Conservation (phyloP, 2,797 vertebrate genomes). For the Acipenser oxyrinchus region DNA sequence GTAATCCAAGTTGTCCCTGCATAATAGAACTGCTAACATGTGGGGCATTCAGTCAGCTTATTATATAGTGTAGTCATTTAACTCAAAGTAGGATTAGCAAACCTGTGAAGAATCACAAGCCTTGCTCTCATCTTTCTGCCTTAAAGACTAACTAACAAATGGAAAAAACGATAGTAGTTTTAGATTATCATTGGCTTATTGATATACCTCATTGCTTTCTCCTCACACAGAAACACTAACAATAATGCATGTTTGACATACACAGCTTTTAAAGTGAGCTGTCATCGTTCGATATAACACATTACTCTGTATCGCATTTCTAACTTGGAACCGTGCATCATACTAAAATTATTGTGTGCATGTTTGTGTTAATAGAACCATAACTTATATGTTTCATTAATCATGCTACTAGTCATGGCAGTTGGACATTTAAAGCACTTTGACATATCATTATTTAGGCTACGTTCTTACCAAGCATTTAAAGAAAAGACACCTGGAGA, state of each 20-base stretch:
- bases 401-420: not conserved
- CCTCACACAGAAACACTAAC: not conserved
- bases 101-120: not conserved
- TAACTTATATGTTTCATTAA: too few relatives aligned
- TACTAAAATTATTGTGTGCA: not conserved
- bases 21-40: too few relatives aligned
- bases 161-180: not conserved
- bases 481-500: too few relatives aligned
- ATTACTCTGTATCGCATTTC: not conserved
- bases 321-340: not conserved
- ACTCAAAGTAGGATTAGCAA: too few relatives aligned
- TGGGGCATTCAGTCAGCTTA: too few relatives aligned
- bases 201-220: not conserved
- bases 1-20: too few relatives aligned
- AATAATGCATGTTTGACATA: not conserved
- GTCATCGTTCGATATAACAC: too few relatives aligned
- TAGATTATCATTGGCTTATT: not conserved
- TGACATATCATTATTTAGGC: constrained; percentile 6
- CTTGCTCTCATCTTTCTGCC: not conserved
- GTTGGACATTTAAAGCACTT: constrained; percentile 7
- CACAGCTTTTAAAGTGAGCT: not conserved
- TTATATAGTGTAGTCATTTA: too few relatives aligned
- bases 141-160: not conserved
- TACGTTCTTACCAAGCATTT: too few relatives aligned
- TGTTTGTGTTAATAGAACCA: not conserved